Evolutionary conservation across 2,113 vertebrate genomes (phyloP).

Genomic region (Tinamus guttatus): DNA sequence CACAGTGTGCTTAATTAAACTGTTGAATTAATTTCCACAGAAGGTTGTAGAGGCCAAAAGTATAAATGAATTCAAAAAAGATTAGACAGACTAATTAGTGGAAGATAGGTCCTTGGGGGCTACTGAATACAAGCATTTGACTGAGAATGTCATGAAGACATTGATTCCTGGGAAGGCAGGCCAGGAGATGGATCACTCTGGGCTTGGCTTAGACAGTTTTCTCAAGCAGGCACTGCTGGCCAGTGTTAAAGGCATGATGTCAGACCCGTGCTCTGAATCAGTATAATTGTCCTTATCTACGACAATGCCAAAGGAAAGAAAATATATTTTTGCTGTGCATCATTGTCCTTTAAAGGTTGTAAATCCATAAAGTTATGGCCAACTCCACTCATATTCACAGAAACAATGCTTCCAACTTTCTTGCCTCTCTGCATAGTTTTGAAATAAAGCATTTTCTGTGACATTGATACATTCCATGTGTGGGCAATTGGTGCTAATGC

Average conservation of each 20-base stretch:
- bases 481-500: background rate
- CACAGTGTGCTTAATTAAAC: background rate
- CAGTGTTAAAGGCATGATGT: background rate
- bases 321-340: background rate
- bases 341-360: background rate
- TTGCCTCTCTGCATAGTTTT: background rate
- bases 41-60: background rate
- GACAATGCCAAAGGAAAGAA: background rate
- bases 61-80: background rate
- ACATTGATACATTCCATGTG: background rate
- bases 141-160: background rate
- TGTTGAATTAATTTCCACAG: background rate
- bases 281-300: background rate
- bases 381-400: background rate
- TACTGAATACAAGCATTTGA: background rate
- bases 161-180: background rate
- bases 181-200: background rate
- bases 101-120: background rate
- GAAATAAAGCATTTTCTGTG: background rate
- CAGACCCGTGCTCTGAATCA: background rate
- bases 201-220: background rate
- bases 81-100: background rate
- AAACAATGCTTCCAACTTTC: background rate
- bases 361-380: background rate
- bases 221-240: background rate